Evolutionary conservation across 2,113 vertebrate genomes (phyloP), one percentile per base, ranked within the genome.

Genomic region (Delphinapterus leucas): DNA sequence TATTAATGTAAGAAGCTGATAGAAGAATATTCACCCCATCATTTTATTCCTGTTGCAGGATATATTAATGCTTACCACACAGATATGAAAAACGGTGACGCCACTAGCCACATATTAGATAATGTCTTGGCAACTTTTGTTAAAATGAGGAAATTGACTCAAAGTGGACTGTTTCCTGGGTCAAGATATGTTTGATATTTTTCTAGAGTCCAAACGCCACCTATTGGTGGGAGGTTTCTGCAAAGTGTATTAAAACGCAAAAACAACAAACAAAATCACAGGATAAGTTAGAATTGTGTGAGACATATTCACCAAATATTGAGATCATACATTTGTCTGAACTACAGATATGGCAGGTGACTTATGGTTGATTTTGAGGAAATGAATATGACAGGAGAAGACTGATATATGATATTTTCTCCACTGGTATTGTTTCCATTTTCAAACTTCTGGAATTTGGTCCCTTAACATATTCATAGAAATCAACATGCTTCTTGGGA

Each of bases 1-100:
- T 98, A 96, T 93, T 97, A 98, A 93, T 93, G 97, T 98, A 95
- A 98, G 98, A 94, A 98, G 81, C 96, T 97, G 96, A 97, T 98
- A 98, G 84, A 96, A 95, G 47, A 97, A 70, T 97, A 98, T 98
- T 98, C 97, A 98, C 97, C 61, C 96, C 96, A 61, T 97, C 97
- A 94, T 98, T 98, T 98, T 98, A 98, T 98, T 98, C 98, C 98
- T 98, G 97, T 97, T 98, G 98, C 94, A 99, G 98, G 98, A 98
- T 95, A 81, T 97, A 94, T 95, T 98, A 98, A 98, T 99, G 86
- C 96, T 98, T 99, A 98, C 98, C 98, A 99, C 98, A 98, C 98
- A 97, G 96, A 98, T 95, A 98, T 98, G 97, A 98, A 99, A 99
- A 98, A 93, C 92, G 96, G 26, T 49, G 90, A 91, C 0, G 41